These are phyloP conservation scores for Ictidomys tridecemlineatus DNA, from an alignment of 2,113 vertebrate species.

Conservation along the genomic window DNA sequence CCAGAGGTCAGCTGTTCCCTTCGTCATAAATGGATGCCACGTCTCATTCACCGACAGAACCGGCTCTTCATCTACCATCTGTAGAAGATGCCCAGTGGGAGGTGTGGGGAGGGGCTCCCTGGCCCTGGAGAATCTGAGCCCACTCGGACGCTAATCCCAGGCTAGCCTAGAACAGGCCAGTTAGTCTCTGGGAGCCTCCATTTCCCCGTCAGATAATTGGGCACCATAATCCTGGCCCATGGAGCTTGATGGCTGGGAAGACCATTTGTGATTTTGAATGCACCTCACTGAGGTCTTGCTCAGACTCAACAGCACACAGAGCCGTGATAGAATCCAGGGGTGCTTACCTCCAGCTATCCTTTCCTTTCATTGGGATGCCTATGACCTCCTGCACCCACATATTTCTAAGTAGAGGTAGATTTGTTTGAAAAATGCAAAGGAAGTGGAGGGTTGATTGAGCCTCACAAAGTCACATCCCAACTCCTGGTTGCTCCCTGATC, in stretches of 20 bases:
- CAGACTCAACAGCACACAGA: not conserved
- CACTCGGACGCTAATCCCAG: not conserved
- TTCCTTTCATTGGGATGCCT: not conserved
- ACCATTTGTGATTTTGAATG: not conserved
- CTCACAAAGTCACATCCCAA: not conserved
- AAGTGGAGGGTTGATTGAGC: not conserved
- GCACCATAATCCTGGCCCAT: not conserved
- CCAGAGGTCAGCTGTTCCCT: not conserved
- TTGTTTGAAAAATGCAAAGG: not conserved
- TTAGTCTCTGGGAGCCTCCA: not conserved
- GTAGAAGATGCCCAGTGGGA: not conserved
- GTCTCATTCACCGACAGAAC: not conserved
- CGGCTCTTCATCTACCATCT: too few species aligned
- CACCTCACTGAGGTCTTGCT: too few species aligned
- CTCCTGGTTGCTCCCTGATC: rapidly evolving
- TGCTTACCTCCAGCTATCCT: not conserved
- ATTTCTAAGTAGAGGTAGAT: not conserved
- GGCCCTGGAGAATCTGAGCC: not conserved
- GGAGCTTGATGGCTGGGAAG: not conserved
- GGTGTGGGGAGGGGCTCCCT: not conserved
- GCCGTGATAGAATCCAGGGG: not conserved
- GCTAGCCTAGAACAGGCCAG: not conserved
- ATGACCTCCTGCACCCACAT: not conserved
- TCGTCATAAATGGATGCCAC: not conserved
- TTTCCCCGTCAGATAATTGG: not conserved